phyloP scores from a whole-genome alignment of 2,888 invertebrate genomes.

The Fragum whitleyi region DNA sequence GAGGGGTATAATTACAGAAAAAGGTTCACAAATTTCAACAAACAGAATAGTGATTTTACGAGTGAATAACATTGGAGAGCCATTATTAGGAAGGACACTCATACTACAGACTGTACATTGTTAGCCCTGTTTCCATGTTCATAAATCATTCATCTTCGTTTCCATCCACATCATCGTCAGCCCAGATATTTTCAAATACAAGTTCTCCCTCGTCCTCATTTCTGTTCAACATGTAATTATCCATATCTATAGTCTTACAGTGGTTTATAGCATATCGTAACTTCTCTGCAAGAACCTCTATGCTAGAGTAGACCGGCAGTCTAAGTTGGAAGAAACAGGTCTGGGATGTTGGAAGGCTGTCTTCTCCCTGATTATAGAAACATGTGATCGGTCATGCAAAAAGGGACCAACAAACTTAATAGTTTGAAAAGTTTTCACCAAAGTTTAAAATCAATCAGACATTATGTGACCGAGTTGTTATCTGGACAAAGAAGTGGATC shows the following conservation, averaged over 20 bases:
- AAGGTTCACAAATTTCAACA: too few species aligned
- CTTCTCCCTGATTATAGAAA: constrained; percentile 78
- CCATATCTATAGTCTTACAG: constrained; percentile 90
- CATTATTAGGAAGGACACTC: too few species aligned
- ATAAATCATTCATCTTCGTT: neutral
- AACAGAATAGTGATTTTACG: too few species aligned
- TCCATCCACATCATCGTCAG: constrained; percentile 51
- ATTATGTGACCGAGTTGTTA: too few species aligned
- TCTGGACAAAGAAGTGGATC: too few species aligned
- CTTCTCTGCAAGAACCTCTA: constrained; percentile 88
- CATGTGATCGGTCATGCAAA: too few species aligned
- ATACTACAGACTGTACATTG: too few species aligned
- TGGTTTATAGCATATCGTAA: constrained; percentile 89
- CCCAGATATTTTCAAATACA: constrained; percentile 47
- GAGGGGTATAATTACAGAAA: too few species aligned
- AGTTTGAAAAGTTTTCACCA: neutral
- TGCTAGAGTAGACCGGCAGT: constrained; percentile 88
- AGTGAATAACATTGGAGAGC: too few species aligned
- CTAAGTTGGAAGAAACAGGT: constrained; percentile 89
- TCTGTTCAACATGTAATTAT: constrained; percentile 89
- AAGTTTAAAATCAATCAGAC: neutral
- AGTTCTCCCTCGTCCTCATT: constrained; percentile 83
- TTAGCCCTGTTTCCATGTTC: too few species aligned
- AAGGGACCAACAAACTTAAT: too few species aligned
- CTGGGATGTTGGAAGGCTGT: constrained; percentile 89